Evolutionary conservation across 1,140 invertebrate genomes (phyloP), one percentile per base, ranked within the genome.

Genomic region (Oryzaephilus surinamensis): DNA sequence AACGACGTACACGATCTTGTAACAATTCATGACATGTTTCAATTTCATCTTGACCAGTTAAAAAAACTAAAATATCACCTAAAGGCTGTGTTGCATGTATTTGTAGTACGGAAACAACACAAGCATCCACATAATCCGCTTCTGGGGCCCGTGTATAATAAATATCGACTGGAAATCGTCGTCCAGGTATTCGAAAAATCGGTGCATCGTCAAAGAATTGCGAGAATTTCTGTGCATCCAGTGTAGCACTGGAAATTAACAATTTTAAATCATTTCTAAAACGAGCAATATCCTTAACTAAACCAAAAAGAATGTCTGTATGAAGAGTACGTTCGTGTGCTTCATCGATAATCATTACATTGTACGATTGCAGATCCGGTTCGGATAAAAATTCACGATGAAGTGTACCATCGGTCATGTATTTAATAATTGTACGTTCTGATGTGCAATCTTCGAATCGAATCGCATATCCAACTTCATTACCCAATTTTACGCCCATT

Each of bases 331-430:
- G 66, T 62, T 99, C 97, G 64, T 99, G 97, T 51, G 97, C 97
- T 72, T 99, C 97, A 62, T 99, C 96, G 60, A 99, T 96, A 42
- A 99, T 99, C 79, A 99, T 89, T 0, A 97, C 94, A 71, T 87
- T 94, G 62, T 97, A 97, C 2, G 82, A 81, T 24, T 78, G 81
- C 15, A 99, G 67, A 70, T 97, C 94, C 1, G 95, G 95, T 65
- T 99, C 96, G 38, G 88, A 87, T 2, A 99, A 70, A 65, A 98
- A 99, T 69, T 99, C 97, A 57, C 96, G 70, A 31, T 99, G 81
- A 28, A 99, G 62, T 55, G 97, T 99, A 58, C 97, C 97, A 69
- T 99, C 97, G 26, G 97, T 99, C 95, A 99, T 98, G 54, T 99
- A 99, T 66, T 99, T 99, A n/a, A 99, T 79, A 29, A 96, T 69